These are phyloP conservation scores for Manacus vitellinus DNA, from an alignment of 2,113 vertebrate species.

Conservation along the genomic window DNA sequence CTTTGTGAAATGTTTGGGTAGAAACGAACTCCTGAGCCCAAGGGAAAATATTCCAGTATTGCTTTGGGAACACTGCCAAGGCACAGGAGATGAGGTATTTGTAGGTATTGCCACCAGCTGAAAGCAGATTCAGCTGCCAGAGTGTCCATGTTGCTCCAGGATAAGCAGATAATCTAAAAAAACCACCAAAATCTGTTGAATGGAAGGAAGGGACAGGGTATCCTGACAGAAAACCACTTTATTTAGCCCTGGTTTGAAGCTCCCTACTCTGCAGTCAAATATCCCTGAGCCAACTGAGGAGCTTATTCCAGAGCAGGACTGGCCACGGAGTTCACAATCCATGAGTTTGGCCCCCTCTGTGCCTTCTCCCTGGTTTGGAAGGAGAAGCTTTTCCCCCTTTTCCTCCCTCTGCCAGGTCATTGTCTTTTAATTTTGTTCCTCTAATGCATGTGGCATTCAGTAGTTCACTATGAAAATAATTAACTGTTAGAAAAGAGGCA, in stretches of 20 bases:
- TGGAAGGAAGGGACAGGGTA: not conserved
- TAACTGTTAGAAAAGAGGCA: not conserved
- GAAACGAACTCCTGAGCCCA: not conserved
- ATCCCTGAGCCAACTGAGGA: not conserved
- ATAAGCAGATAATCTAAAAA: not conserved
- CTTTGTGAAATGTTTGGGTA: not conserved
- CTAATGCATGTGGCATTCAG: not conserved
- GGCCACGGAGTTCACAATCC: rapidly evolving
- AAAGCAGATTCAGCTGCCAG: not conserved
- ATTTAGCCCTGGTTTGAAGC: not conserved
- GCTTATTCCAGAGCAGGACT: not conserved
- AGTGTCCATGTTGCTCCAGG: not conserved
- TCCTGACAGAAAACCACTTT: not conserved
- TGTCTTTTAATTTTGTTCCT: not conserved
- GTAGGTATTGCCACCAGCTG: not conserved
- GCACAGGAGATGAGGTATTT: not conserved
- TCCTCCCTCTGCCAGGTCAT: rapidly evolving
- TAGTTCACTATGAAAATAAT: not conserved
- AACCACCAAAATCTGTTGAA: not conserved
- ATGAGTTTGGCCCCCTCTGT: rapidly evolving
- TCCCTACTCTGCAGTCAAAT: not conserved
- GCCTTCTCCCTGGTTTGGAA: not conserved
- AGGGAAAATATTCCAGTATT: not conserved
- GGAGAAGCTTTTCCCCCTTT: not conserved
- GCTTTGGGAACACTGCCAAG: not conserved